A percentile compares a stretch with the other conserved stretches of the same genome.
These are phyloP conservation scores for Catharus ustulatus DNA, from an alignment of 2,797 vertebrate species.

Conservation along the genomic window DNA sequence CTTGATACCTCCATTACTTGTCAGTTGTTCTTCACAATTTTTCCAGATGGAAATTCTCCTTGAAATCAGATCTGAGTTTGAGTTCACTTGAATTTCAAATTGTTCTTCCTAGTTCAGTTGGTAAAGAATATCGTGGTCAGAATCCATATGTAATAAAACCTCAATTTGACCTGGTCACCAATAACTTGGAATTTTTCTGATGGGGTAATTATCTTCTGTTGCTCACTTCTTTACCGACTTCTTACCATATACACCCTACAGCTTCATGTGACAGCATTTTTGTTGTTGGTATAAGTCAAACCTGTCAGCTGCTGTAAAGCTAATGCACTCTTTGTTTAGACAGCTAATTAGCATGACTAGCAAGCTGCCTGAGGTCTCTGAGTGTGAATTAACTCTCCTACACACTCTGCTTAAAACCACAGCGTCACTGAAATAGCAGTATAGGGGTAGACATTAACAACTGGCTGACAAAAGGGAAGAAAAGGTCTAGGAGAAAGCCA, in stretches of 20 bases:
- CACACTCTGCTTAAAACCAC: neutral
- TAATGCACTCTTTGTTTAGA: neutral
- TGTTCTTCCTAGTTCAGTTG: neutral
- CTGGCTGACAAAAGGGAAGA: neutral
- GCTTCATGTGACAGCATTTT: neutral
- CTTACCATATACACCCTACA: rapidly evolving
- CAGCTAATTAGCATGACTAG: conserved; percentile 10
- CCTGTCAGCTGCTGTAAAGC: neutral
- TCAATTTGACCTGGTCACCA: neutral
- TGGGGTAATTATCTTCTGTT: neutral
- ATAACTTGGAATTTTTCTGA: neutral
- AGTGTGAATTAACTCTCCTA: conserved; percentile 6
- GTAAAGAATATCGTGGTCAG: neutral
- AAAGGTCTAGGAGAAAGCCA: neutral
- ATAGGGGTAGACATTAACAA: neutral
- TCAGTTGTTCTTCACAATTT: conserved; percentile 24
- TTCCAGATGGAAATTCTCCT: conserved; percentile 52
- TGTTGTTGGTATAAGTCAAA: neutral
- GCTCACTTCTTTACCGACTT: neutral
- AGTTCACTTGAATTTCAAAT: conserved; percentile 65
- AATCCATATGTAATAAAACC: conserved; percentile 7
- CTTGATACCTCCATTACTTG: neutral
- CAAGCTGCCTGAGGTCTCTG: neutral
- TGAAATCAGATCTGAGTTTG: conserved; percentile 51
- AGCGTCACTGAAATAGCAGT: neutral